A percentile compares a stretch with the other conserved stretches of the same genome.
These are phyloP conservation scores for Leptinotarsa haldemani DNA, from an alignment of 2,888 invertebrate genomes.

Conservation along the genomic window DNA sequence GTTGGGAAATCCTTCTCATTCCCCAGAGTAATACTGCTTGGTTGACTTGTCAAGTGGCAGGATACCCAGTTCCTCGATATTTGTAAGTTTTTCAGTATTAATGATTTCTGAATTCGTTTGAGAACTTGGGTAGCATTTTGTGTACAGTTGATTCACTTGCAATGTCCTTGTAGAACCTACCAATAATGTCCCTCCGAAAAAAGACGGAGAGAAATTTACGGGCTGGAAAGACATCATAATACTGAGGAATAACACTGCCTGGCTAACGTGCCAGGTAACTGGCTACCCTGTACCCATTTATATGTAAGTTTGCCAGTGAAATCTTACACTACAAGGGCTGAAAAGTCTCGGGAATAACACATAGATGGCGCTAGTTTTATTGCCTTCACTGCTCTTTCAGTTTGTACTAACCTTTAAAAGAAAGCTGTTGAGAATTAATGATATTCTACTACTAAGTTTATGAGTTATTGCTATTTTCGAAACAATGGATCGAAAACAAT, in stretches of 20 bases:
- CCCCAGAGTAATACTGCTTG: slow-evolving; percentile 69
- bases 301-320: slow-evolving; percentile 41
- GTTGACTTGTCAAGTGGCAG: slow-evolving; percentile 73
- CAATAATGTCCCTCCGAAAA: slow-evolving; percentile 74
- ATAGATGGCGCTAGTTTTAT: too few relatives aligned
- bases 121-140: slow-evolving; percentile 16
- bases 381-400: too few relatives aligned
- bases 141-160: background rate
- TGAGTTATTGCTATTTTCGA: too few relatives aligned
- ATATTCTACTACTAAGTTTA: too few relatives aligned
- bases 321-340: background rate
- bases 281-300: slow-evolving; percentile 69
- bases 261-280: slow-evolving; percentile 74
- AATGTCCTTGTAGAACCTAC: slow-evolving; percentile 66
- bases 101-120: slow-evolving; percentile 13
- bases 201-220: slow-evolving; percentile 69
- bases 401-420: too few relatives aligned
- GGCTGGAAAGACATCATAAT: slow-evolving; percentile 74
- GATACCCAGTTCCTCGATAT: slow-evolving; percentile 68
- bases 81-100: slow-evolving; percentile 45
- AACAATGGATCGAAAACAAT: too few relatives aligned
- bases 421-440: too few relatives aligned
- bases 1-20: slow-evolving; percentile 74
- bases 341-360: background rate
- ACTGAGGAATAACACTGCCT: slow-evolving; percentile 68